Percentiles rank a stretch among this genome's conserved stretches.
Evolutionary conservation across 2,113 vertebrate species (phyloP).

Genomic region (Grus americana): DNA sequence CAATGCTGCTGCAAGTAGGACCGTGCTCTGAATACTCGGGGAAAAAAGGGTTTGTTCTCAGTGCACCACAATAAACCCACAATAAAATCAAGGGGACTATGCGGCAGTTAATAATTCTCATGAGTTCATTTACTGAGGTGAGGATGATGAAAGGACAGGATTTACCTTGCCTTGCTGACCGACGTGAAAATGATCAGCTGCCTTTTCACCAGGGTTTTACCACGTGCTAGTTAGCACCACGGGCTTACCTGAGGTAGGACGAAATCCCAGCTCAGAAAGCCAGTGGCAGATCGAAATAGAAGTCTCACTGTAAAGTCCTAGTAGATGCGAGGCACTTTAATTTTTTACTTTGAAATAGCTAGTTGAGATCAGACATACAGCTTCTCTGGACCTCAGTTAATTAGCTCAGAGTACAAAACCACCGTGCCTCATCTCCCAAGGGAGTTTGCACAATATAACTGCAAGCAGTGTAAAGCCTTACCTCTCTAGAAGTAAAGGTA

Average conservation of each 20-base stretch:
- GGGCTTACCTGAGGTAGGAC: neutral
- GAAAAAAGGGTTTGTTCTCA: neutral
- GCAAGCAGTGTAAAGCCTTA: too few species aligned
- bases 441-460: rapidly evolving
- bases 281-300: neutral
- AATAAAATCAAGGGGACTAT: neutral
- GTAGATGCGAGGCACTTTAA: neutral
- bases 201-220: neutral
- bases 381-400: neutral
- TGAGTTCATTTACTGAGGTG: neutral
- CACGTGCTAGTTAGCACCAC: neutral
- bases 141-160: neutral
- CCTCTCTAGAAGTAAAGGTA: neutral
- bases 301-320: neutral
- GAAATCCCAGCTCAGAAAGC: neutral
- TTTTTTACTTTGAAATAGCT: neutral
- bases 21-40: neutral
- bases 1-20: neutral
- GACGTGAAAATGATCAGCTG: neutral
- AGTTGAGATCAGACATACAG: neutral
- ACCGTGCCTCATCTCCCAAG: neutral
- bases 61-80: neutral
- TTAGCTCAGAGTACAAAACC: neutral
- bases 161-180: neutral
- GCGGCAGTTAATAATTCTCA: neutral